phyloP scores from a whole-genome alignment of 2,113 vertebrate species.

The Actinemys pallida region DNA sequence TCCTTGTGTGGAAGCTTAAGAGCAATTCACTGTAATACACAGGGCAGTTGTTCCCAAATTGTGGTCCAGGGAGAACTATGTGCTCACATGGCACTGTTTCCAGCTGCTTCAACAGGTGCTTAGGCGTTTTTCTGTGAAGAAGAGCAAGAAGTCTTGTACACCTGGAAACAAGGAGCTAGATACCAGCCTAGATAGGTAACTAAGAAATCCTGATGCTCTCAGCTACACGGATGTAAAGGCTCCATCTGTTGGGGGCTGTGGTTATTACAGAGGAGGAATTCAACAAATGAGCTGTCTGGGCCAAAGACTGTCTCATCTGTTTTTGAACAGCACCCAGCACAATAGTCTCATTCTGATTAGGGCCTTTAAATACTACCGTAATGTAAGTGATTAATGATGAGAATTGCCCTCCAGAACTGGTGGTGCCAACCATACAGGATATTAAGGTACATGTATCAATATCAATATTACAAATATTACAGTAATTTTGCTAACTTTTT shows the following conservation, averaged over 20 bases:
- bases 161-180: neutral
- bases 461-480: neutral
- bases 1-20: neutral
- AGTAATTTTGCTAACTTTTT: neutral
- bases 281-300: neutral
- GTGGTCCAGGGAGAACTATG: neutral
- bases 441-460: neutral
- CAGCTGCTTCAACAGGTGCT: neutral
- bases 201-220: neutral
- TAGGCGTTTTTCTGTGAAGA: rapidly evolving
- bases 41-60: neutral
- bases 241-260: neutral
- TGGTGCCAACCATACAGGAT: neutral
- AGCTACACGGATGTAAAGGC: neutral
- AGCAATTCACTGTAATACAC: neutral
- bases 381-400: conserved; percentile 22
- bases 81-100: neutral
- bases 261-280: neutral
- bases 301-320: neutral
- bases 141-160: neutral
- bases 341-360: neutral
- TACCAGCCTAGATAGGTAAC: neutral
- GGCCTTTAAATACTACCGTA: neutral
- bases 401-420: neutral
- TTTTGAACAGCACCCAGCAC: conserved; percentile 10